Percentiles rank a stretch among this genome's conserved stretches.
These are phyloP conservation scores for Danionella dracula DNA, from an alignment of 2,797 vertebrate species.

Conservation along the genomic window DNA sequence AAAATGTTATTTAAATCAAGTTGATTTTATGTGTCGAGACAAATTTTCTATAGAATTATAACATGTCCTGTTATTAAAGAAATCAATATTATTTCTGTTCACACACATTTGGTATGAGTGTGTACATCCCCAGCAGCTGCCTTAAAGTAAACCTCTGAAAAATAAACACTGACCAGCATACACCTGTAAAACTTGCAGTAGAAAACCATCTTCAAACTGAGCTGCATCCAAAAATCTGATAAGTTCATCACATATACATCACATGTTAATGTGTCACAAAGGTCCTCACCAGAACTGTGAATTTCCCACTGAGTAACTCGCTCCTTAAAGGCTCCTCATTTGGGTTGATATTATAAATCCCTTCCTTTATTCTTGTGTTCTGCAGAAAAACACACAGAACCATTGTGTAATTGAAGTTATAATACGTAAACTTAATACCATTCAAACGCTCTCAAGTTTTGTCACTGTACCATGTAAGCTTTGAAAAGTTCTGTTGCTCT, in stretches of 20 bases:
- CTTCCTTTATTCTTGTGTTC: conserved; percentile 83
- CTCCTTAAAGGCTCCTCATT: conserved; percentile 78
- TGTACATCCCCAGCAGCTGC: too few relatives aligned
- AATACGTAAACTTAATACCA: too few relatives aligned
- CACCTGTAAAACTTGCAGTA: too few relatives aligned
- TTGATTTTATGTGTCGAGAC: too few relatives aligned
- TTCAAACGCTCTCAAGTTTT: neutral
- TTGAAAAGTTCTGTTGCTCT: conserved; percentile 79
- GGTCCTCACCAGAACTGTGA: conserved; percentile 77
- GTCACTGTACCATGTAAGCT: conserved; percentile 72
- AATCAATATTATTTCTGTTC: too few relatives aligned
- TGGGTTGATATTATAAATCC: conserved; percentile 79
- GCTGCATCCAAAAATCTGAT: neutral
- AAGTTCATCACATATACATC: neutral
- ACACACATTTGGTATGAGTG: too few relatives aligned
- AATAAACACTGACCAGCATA: too few relatives aligned
- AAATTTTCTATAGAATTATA: too few relatives aligned
- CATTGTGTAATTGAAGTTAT: neutral
- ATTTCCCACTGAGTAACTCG: conserved; percentile 78
- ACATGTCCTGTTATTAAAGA: too few relatives aligned
- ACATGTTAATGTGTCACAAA: neutral
- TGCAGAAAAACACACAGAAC: conserved; percentile 37
- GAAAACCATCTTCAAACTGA: neutral
- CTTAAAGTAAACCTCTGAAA: too few relatives aligned
- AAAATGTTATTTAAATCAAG: too few relatives aligned